Evolutionary conservation across 1,140 invertebrate genomes (phyloP).

Genomic region (Conus betulinus): DNA sequence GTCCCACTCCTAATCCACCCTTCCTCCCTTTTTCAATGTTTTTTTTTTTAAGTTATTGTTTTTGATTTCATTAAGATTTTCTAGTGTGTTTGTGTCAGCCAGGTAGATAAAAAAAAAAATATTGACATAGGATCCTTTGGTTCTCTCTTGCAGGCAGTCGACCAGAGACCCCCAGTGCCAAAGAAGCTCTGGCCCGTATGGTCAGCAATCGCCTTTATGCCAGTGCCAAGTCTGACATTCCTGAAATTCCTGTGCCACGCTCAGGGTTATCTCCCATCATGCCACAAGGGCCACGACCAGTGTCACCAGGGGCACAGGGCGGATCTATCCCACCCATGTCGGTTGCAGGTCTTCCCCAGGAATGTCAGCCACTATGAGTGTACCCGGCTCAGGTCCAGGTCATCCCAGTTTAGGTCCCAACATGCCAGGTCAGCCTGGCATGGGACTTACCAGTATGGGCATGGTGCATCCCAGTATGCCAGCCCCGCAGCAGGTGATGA

Average conservation of each 20-base stretch:
- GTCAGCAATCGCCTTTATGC: slow-evolving; percentile 89
- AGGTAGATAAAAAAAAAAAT: neutral
- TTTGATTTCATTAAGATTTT: no score
- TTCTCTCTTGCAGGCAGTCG: slow-evolving; percentile 32
- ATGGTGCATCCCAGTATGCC: slow-evolving; percentile 1
- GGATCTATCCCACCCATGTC: slow-evolving; percentile 28
- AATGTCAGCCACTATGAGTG: neutral
- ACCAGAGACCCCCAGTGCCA: slow-evolving; percentile 83
- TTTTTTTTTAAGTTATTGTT: no score
- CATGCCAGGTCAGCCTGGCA: slow-evolving; percentile 15
- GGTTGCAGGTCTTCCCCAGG: slow-evolving; percentile 35
- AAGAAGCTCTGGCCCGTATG: slow-evolving; percentile 96
- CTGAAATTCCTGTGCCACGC: slow-evolving; percentile 44
- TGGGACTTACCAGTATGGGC: slow-evolving; percentile 32
- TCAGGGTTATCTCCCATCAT: slow-evolving; percentile 27
- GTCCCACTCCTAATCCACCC: no score
- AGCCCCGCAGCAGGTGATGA: neutral
- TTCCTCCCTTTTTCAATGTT: no score
- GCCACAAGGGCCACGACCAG: slow-evolving; percentile 27
- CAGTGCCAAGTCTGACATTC: slow-evolving; percentile 43
- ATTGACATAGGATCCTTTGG: no score
- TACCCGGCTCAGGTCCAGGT: neutral
- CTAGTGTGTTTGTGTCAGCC: no score
- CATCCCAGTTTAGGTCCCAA: neutral
- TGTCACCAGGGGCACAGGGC: slow-evolving; percentile 7